A percentile compares a stretch with the other conserved stretches of the same genome.
Conservation (phyloP, 2,797 vertebrate genomes). For the Leuciscus waleckii region DNA sequence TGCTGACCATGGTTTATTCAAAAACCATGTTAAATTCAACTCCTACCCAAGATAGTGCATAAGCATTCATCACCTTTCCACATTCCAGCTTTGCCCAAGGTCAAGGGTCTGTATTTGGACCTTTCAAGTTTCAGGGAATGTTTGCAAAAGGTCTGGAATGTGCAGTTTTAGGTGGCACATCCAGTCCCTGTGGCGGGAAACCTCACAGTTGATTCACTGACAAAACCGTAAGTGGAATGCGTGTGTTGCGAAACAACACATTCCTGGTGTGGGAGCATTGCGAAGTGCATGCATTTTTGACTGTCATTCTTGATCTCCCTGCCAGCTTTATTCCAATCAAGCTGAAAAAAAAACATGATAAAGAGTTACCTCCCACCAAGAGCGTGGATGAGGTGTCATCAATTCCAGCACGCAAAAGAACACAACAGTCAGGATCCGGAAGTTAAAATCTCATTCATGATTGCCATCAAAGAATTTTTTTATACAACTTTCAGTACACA, state of each 20-base stretch:
- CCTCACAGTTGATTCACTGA: conserved; percentile 19
- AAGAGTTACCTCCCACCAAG: background rate
- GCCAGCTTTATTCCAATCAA: conserved; percentile 26
- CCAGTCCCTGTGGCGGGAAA: conserved; percentile 5
- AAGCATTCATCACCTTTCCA: background rate
- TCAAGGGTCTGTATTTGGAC: conserved; percentile 9
- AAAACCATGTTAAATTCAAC: background rate
- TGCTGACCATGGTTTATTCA: background rate
- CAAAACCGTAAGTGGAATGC: conserved; percentile 49
- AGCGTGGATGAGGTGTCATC: background rate
- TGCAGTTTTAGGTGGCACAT: conserved; percentile 60
- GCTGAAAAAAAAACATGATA: background rate
- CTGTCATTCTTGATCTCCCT: conserved; percentile 11
- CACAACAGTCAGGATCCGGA: background rate
- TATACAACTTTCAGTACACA: background rate
- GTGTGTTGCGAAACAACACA: conserved; percentile 46
- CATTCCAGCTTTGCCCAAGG: background rate
- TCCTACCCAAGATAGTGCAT: background rate
- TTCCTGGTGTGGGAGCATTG: conserved; percentile 56
- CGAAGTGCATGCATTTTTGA: conserved; percentile 47
- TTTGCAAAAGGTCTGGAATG: conserved; percentile 33
- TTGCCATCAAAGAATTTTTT: background rate
- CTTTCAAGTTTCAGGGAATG: conserved; percentile 6
- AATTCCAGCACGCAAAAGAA: background rate
- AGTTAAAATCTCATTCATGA: background rate